A percentile compares a stretch with the other conserved stretches of the same genome.
These are phyloP conservation scores for Coccyzus lansbergi DNA, from an alignment of 2,797 vertebrate genomes.

Conservation along the genomic window DNA sequence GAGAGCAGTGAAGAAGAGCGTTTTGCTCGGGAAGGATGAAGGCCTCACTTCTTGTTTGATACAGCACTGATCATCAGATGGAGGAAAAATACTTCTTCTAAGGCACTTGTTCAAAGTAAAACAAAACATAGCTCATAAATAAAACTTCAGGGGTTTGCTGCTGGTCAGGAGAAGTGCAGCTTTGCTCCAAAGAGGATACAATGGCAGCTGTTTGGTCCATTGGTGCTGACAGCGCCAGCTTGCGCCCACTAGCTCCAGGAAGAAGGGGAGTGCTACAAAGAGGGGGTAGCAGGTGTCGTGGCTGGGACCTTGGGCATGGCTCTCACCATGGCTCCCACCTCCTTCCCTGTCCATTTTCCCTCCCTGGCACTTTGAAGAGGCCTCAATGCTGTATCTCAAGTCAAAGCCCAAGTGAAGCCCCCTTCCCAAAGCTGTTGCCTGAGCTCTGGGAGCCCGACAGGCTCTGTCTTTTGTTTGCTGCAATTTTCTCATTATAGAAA, in stretches of 20 bases:
- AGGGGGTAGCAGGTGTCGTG: rapidly evolving
- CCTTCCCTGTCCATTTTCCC: neutral
- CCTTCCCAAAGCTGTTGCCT: conserved; percentile 24
- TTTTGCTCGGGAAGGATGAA: conserved; percentile 47
- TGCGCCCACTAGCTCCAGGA: neutral
- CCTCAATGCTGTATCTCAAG: neutral
- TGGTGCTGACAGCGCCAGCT: neutral
- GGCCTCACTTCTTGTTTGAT: conserved; percentile 68
- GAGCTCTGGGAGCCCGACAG: conserved; percentile 24
- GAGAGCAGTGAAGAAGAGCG: conserved; percentile 18
- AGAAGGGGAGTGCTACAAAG: neutral
- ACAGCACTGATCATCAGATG: conserved; percentile 67
- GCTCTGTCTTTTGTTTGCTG: conserved; percentile 37
- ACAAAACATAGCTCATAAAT: conserved; percentile 62
- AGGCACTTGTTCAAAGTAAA: conserved; percentile 95
- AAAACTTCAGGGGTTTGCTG: conserved; percentile 24
- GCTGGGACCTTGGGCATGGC: neutral
- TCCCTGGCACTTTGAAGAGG: neutral
- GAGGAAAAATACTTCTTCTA: conserved; percentile 78
- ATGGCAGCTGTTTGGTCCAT: neutral
- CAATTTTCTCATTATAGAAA: conserved; percentile 46
- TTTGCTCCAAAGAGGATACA: neutral
- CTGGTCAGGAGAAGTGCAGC: neutral
- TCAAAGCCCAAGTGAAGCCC: conserved; percentile 1
- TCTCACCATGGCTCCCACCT: neutral